These are phyloP conservation scores for Dryocosmus kuriphilus DNA, from an alignment of 2,888 invertebrate genomes.

Conservation along the genomic window DNA sequence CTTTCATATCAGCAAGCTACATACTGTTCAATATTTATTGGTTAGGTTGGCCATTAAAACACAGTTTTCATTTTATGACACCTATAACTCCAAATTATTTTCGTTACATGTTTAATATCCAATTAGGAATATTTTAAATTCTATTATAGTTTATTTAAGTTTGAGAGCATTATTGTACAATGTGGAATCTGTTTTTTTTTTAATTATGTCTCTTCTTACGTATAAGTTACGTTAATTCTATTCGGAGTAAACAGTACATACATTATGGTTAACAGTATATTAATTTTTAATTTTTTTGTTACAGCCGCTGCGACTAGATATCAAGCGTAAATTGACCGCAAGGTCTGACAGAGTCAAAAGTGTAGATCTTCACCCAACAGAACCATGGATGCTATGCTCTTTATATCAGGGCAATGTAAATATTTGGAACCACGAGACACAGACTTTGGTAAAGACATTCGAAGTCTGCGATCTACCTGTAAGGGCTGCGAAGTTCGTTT, in stretches of 20 bases:
- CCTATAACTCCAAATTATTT: no score
- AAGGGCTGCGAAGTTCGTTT: conserved; percentile 96
- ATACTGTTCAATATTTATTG: conserved; percentile 9
- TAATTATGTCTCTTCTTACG: no score
- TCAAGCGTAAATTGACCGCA: conserved; percentile 97
- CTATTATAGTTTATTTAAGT: no score
- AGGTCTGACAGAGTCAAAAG: conserved; percentile 99
- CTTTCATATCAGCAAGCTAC: not conserved
- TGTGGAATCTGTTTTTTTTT: no score
- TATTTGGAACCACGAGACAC: conserved; percentile 99
- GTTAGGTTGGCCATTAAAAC: not conserved
- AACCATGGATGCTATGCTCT: conserved; percentile 97
- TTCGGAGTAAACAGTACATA: no score
- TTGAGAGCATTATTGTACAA: no score
- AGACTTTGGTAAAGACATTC: conserved; percentile 91
- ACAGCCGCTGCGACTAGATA: conserved; percentile 97
- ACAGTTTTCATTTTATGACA: not conserved
- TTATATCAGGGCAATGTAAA: conserved; percentile 99
- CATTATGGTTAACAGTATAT: not conserved
- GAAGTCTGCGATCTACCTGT: conserved; percentile 98
- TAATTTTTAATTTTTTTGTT: conserved; percentile 61
- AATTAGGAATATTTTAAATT: no score
- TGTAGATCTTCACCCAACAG: conserved; percentile 97
- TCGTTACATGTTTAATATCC: no score
- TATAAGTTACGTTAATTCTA: no score